Conservation (phyloP, 2,113 vertebrate genomes). For the Theristicus caerulescens region DNA sequence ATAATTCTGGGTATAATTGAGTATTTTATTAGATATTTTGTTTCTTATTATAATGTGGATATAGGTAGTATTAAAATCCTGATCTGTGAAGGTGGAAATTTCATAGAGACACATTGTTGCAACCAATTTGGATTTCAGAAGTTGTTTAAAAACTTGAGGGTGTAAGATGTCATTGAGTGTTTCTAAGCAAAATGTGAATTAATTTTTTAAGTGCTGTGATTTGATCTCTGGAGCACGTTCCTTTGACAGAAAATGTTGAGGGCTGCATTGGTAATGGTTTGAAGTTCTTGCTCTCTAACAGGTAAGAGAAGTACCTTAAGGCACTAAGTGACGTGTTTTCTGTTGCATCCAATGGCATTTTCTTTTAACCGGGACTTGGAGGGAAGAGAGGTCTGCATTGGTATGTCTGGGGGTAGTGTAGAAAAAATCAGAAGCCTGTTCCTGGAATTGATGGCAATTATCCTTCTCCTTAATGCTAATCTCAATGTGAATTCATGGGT, state of each 20-base stretch:
- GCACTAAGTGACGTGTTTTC: not conserved
- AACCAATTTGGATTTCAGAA: not conserved
- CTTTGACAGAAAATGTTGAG: not conserved
- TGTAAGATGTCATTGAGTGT: not conserved
- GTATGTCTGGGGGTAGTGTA: not conserved
- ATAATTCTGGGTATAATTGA: not conserved
- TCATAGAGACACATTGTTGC: not conserved
- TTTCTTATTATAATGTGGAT: not conserved
- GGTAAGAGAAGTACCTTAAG: not conserved
- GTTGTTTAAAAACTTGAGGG: not conserved
- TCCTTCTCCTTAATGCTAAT: not conserved
- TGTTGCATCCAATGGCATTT: not conserved
- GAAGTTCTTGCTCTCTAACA: not conserved
- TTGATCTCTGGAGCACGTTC: not conserved
- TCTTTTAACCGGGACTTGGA: not conserved
- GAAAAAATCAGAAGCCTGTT: not conserved
- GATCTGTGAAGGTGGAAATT: not conserved
- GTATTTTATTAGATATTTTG: not conserved
- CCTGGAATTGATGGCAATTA: not conserved
- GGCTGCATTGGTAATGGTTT: not conserved
- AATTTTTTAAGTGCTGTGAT: not conserved
- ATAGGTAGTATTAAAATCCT: not conserved
- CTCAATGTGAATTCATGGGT: not conserved
- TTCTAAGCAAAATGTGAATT: not conserved
- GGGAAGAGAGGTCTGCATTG: not conserved